A percentile compares a stretch with the other conserved stretches of the same genome.
Evolutionary conservation across 2,888 invertebrate species (phyloP).

Genomic region (Osmoderma eremita): DNA sequence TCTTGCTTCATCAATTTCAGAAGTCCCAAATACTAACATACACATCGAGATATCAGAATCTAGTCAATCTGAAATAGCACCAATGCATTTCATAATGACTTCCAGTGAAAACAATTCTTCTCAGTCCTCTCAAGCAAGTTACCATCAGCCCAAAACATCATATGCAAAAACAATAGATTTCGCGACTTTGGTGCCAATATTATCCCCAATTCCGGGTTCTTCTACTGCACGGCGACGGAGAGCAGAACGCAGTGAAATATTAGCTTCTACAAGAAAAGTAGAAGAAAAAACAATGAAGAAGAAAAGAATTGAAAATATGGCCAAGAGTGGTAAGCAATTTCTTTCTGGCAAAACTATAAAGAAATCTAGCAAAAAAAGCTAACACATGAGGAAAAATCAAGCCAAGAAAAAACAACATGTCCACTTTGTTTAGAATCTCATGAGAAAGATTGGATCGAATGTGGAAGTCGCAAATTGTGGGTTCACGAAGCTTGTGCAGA

Average conservation of each 20-base stretch:
- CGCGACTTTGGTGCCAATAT: no score
- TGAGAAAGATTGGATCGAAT: slow-evolving; percentile 28
- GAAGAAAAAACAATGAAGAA: slow-evolving; percentile 20
- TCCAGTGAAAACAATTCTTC: no score
- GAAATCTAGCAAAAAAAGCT: slow-evolving; percentile 13
- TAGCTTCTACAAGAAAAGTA: slow-evolving; percentile 28
- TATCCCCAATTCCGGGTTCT: not conserved
- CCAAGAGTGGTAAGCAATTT: slow-evolving; percentile 1
- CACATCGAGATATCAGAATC: no score
- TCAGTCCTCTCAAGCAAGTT: not conserved
- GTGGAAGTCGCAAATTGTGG: slow-evolving; percentile 26
- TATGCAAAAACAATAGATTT: not conserved
- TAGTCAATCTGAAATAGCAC: no score
- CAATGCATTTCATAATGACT: no score
- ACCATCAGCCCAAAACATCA: not conserved
- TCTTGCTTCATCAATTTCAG: not conserved
- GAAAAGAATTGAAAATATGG: slow-evolving; percentile 13
- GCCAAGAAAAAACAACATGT: not conserved
- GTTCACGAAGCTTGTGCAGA: no score
- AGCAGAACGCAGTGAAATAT: slow-evolving; percentile 32
- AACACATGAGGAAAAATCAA: not conserved
- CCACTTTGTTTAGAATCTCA: not conserved
- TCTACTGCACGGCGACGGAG: not conserved
- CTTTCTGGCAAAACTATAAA: not conserved
- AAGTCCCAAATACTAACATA: not conserved